These are phyloP conservation scores for Trachurus trachurus DNA, from an alignment of 2,797 vertebrate genomes.

Conservation along the genomic window DNA sequence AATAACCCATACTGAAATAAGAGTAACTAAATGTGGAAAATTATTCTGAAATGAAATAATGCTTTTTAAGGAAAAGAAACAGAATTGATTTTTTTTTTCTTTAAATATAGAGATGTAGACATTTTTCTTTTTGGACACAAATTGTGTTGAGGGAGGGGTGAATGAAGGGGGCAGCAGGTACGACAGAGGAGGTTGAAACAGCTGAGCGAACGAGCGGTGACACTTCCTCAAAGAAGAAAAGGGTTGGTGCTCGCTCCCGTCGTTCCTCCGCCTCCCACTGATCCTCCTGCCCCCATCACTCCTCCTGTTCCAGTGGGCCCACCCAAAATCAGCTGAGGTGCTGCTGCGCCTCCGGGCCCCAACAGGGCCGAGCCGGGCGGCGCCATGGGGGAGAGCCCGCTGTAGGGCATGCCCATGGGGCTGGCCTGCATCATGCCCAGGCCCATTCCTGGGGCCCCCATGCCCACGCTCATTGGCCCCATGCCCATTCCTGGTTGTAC, in stretches of 20 bases:
- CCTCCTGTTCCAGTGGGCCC: slow-evolving; percentile 82
- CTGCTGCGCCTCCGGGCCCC: slow-evolving; percentile 73
- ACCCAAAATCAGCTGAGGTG: slow-evolving; percentile 88
- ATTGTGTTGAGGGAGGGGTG: slow-evolving; percentile 65
- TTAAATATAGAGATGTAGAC: slow-evolving; percentile 87
- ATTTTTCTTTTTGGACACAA: slow-evolving; percentile 81
- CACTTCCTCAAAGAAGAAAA: slow-evolving; percentile 89
- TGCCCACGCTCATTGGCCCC: slow-evolving; percentile 81
- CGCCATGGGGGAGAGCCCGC: slow-evolving; percentile 87
- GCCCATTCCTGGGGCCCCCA: slow-evolving; percentile 82
- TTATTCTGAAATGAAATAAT: slow-evolving; percentile 74
- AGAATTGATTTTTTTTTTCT: slow-evolving; percentile 67
- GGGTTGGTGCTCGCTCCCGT: slow-evolving; percentile 89
- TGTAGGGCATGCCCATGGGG: slow-evolving; percentile 86
- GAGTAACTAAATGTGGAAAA: slow-evolving; percentile 70
- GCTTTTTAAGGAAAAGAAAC: slow-evolving; percentile 76
- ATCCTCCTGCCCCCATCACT: slow-evolving; percentile 83
- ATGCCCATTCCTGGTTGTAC: slow-evolving; percentile 83
- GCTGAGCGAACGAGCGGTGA: slow-evolving; percentile 68
- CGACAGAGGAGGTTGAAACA: slow-evolving; percentile 69
- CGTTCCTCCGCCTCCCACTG: slow-evolving; percentile 82
- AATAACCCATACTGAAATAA: slow-evolving; percentile 78
- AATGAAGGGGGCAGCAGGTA: slow-evolving; percentile 75
- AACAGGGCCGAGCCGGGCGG: slow-evolving; percentile 79
- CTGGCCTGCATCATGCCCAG: slow-evolving; percentile 87